A percentile compares a stretch with the other conserved stretches of the same genome.
These are phyloP conservation scores for Nibea coibor DNA, from an alignment of 2,113 vertebrate species.

Conservation along the genomic window DNA sequence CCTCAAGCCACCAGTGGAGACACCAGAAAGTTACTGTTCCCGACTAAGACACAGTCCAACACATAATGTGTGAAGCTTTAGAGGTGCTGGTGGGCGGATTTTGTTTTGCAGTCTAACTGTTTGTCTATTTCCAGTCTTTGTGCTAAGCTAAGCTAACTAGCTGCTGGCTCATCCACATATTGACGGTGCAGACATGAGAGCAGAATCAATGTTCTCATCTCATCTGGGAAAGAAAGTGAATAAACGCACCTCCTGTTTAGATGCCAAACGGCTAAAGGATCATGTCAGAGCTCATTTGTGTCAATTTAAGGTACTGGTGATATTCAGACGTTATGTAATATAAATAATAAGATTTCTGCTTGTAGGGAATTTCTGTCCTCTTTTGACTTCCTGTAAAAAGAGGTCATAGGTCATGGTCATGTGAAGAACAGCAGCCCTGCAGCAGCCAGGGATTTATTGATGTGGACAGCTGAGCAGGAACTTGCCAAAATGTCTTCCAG, in stretches of 20 bases:
- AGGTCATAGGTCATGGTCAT: constrained; percentile 19
- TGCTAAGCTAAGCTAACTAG: not conserved
- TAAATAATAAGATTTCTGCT: not conserved
- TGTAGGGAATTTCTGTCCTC: not conserved
- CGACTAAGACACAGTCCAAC: not conserved
- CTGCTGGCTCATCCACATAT: not conserved
- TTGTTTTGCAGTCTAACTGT: not conserved
- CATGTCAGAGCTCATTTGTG: not conserved
- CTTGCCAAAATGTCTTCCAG: constrained; percentile 1
- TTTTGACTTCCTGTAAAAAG: not conserved
- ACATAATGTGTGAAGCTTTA: not conserved
- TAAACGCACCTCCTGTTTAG: not conserved
- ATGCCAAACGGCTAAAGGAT: not conserved
- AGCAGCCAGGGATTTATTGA: constrained; percentile 10
- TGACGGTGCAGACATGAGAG: no score
- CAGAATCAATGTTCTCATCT: not conserved
- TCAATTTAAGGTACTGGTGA: not conserved
- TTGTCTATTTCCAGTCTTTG: not conserved
- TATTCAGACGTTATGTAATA: not conserved
- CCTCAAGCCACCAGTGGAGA: not conserved
- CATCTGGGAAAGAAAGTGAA: not conserved
- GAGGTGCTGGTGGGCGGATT: not conserved
- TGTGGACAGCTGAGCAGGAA: not conserved
- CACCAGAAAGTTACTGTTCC: not conserved
- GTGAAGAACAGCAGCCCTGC: not conserved